These are phyloP conservation scores for Apostichopus leukothele DNA, from an alignment of 53 echinoderm and acorn worm genomes.

Conservation along the genomic window DNA sequence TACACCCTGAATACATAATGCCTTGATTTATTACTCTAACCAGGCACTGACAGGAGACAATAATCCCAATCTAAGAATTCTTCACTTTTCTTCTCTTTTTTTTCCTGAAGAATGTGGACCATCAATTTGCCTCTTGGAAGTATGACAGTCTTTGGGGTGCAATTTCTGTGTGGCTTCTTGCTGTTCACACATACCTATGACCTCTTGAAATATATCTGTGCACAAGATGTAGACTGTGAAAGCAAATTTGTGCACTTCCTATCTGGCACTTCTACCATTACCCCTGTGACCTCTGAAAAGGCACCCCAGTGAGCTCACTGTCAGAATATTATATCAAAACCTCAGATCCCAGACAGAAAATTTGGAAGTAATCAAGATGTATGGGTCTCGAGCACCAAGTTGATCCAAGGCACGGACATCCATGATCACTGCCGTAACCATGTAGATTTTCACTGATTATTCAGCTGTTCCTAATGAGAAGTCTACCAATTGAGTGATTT, in stretches of 20 bases:
- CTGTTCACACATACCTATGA: conserved; percentile 40
- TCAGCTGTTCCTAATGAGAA: too few relatives aligned
- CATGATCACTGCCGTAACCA: not conserved
- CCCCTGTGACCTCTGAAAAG: conserved; percentile 19
- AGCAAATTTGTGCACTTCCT: conserved; percentile 31
- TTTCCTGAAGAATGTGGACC: not conserved
- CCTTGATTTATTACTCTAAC: too few relatives aligned
- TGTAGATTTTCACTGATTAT: too few relatives aligned
- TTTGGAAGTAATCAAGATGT: conserved; percentile 40
- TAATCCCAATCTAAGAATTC: too few relatives aligned
- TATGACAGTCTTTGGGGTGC: not conserved
- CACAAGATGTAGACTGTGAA: conserved; percentile 11
- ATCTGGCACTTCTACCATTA: conserved; percentile 24
- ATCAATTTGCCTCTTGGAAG: not conserved
- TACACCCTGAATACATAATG: too few relatives aligned
- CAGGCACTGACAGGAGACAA: too few relatives aligned
- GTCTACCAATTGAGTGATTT: too few relatives aligned
- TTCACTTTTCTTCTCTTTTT: not conserved
- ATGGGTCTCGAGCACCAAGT: not conserved
- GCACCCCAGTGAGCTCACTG: conserved; percentile 37
- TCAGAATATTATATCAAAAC: conserved; percentile 36
- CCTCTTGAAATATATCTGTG: conserved; percentile 7
- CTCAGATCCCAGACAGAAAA: conserved; percentile 14
- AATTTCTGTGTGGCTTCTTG: conserved; percentile 34
- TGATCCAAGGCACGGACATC: not conserved